A percentile compares a stretch with the other conserved stretches of the same genome.
Conservation (phyloP, 2,888 invertebrate species). For the Mythimna pallens region DNA sequence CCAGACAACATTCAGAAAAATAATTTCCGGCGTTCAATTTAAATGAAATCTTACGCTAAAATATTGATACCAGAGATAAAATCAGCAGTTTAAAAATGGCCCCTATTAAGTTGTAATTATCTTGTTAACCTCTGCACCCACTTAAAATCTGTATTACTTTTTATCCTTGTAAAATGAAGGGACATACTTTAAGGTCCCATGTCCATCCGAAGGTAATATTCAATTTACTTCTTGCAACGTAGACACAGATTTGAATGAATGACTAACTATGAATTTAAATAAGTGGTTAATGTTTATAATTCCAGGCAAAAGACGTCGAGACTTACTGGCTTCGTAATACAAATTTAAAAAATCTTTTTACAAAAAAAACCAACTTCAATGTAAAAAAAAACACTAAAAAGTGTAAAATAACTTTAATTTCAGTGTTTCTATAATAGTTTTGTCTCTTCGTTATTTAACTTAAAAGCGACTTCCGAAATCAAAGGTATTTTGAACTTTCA, state of each 20-base stretch:
- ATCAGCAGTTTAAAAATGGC: slow-evolving; percentile 20
- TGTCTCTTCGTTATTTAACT: too few species aligned
- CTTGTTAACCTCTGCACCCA: slow-evolving; percentile 43
- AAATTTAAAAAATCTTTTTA: too few species aligned
- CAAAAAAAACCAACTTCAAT: too few species aligned
- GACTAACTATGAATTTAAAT: background rate
- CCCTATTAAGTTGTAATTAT: slow-evolving; percentile 27
- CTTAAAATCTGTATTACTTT: slow-evolving; percentile 6
- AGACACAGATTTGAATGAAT: background rate
- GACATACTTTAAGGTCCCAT: background rate
- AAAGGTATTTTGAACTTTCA: too few species aligned
- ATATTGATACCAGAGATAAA: background rate
- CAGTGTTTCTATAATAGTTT: too few species aligned
- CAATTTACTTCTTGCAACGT: background rate
- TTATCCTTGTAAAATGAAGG: slow-evolving; percentile 48
- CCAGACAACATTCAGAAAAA: background rate
- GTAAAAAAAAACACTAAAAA: too few species aligned
- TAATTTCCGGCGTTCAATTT: background rate
- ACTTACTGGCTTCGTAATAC: too few species aligned
- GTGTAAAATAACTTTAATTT: too few species aligned
- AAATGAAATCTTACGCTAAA: background rate
- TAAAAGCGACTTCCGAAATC: too few species aligned
- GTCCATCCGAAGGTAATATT: background rate
- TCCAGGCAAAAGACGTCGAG: background rate
- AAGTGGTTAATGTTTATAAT: background rate